These are phyloP conservation scores for Etia nguti DNA, from an alignment of 2,113 vertebrate species.

Conservation along the genomic window DNA sequence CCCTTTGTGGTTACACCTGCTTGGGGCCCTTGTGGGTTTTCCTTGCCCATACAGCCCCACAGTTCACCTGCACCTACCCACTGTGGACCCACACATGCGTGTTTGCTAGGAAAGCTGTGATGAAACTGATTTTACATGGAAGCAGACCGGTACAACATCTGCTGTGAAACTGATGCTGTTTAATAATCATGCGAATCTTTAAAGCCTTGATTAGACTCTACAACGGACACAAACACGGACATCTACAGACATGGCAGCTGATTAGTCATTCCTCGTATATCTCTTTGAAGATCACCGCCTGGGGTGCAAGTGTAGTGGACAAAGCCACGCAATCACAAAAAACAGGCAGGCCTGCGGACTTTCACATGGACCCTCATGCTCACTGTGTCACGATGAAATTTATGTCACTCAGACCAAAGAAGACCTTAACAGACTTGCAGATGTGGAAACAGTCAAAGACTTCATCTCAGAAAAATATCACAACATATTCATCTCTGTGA, in stretches of 20 bases:
- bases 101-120: neutral
- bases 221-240: neutral
- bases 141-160: neutral
- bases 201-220: neutral
- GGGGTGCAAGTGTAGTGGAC: neutral
- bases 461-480: neutral
- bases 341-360: neutral
- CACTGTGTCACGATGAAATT: neutral
- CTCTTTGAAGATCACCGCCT: neutral
- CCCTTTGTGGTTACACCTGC: rapidly evolving
- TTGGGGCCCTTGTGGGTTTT: neutral
- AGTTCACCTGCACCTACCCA: neutral
- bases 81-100: rapidly evolving
- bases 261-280: neutral
- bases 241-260: neutral
- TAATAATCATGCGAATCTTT: neutral
- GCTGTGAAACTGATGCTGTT: neutral
- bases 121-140: neutral
- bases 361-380: neutral
- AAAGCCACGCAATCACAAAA: neutral
- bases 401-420: neutral
- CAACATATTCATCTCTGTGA: neutral
- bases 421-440: neutral
- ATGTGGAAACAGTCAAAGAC: neutral
- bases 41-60: neutral